Base-by-base conservation (phyloP, 35 echinoderm and acorn worm genomes). In the Ophiothrix spiculata region DNA sequence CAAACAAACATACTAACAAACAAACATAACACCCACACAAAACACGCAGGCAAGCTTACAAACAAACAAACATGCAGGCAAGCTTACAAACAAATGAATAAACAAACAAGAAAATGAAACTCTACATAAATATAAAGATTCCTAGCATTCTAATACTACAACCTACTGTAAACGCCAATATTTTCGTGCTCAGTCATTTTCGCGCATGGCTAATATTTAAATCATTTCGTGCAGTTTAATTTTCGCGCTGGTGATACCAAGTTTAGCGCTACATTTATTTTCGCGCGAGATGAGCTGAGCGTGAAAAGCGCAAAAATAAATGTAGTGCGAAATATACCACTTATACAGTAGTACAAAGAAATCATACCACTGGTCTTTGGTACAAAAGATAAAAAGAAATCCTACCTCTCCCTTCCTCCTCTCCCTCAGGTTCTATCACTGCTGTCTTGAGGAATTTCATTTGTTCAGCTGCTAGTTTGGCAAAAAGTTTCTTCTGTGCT, bases 401-500 rank as follows among this genome's bases (percentile, higher is more conserved):
- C n/a, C n/a, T 54, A 54, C 45, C 45, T 54, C 29, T 69, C 17
- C 8, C 60, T 69, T 69, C 60, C 29, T 69, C 60, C 60, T 69
- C 60, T n/a, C 23, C 25, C 4, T 69, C 25, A 15, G 1, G 3
- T 25, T 12, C 60, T 2, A 2, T 28, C 8, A 28, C 60, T 69
- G 60, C 29, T 56, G 77, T 80, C 60, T 87, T 79, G 38, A 99
- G 31, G 64, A 99, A 99, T 63, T 89, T 84, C 77, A 77, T 91
- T 56, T 99, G 96, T 28, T 94, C 87, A 46, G 85, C 81, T 25
- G 92, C 92, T 49, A 94, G 87, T 35, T 90, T 93, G 23, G 88
- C 96, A 75, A 99, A 77, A 37, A 99, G 75, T 80, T 91, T 91
- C 56, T 92, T 77, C 77, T 99, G 93, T 16, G 89, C 85, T 82